Base-by-base conservation (phyloP, 2,113 vertebrate genomes). In the Pipa parva region DNA sequence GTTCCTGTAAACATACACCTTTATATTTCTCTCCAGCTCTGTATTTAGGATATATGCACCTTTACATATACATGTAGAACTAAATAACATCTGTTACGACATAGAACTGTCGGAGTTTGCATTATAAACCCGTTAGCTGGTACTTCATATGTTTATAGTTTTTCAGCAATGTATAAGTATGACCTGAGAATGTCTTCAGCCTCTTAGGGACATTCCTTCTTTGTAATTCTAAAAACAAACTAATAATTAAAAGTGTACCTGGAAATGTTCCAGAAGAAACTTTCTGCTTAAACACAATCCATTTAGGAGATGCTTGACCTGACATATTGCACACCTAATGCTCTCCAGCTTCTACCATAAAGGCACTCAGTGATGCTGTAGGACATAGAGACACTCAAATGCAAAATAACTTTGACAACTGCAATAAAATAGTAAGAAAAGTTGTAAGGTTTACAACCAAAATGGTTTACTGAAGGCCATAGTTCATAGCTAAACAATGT, bases 1-100 rank as follows among this genome's bases (percentile, higher is more conserved):
- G 20, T 49, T 59, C 21, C 7, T 27, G 26, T 68, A 68, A 59
- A 68, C 55, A 58, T 27, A 51, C 42, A 17, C 39, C 26, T n/a
- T 18, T 50, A 27, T 26, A 20, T 12, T 1, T 10, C n/a, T 25
- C 29, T 7, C 21, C 26, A 13, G 25, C 37, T 3, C 21, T 6
- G 22, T 11, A 37, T 11, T 15, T 25, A 29, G 29, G 22, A 26
- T 39, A 52, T 33, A 36, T 26, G 13, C 36, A 39, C 36, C 4
- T 8, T 24, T 4, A 13, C 17, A 26, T 27, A 31, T 2, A 56
- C 28, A 31, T 24, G 42, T 3, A 25, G 7, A n/a, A 11, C 5
- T 39, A 17, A 5, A 25, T 22, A 7, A 22, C 26, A 24, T 22
- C 13, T 51, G 22, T 25, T 52, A 37, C 37, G 61, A 31, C 61